Conservation (phyloP, 2,888 invertebrate species). For the Stenurella melanura region DNA sequence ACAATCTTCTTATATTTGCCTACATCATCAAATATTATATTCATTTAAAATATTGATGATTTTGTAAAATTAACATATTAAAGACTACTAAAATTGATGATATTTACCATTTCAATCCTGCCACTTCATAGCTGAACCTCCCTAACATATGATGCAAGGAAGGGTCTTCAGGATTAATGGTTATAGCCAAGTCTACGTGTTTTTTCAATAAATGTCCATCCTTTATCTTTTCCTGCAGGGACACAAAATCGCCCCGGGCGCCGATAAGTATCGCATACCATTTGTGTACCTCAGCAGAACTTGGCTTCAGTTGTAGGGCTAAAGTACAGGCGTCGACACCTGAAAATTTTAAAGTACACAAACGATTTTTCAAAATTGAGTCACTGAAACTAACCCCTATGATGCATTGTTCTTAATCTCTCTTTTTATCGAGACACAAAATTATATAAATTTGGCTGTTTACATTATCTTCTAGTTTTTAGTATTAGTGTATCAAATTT, state of each 20-base stretch:
- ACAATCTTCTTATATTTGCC: too few relatives aligned
- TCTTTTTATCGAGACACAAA: too few relatives aligned
- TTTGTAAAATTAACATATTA: too few relatives aligned
- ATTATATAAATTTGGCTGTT: too few relatives aligned
- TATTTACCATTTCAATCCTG: slow-evolving; percentile 68
- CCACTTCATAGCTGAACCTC: slow-evolving; percentile 81
- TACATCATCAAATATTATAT: too few relatives aligned
- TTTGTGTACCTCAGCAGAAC: slow-evolving; percentile 80
- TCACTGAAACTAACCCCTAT: too few relatives aligned
- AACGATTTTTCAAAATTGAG: too few relatives aligned
- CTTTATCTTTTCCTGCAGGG: slow-evolving; percentile 79
- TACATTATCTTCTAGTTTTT: too few relatives aligned
- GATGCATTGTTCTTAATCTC: too few relatives aligned
- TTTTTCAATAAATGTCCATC: slow-evolving; percentile 81
- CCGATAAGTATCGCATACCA: slow-evolving; percentile 82
- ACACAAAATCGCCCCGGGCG: slow-evolving; percentile 77
- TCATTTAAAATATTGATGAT: too few relatives aligned
- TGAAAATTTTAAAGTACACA: slow-evolving; percentile 57
- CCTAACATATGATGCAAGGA: slow-evolving; percentile 82
- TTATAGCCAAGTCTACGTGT: slow-evolving; percentile 80
- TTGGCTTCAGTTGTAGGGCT: slow-evolving; percentile 74
- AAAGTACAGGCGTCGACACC: slow-evolving; percentile 77
- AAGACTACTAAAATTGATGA: too few relatives aligned
- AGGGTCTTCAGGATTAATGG: slow-evolving; percentile 78
- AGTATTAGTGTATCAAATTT: too few relatives aligned